Base-by-base conservation (phyloP, 2,797 vertebrate genomes). In the Aphelocoma californica region DNA sequence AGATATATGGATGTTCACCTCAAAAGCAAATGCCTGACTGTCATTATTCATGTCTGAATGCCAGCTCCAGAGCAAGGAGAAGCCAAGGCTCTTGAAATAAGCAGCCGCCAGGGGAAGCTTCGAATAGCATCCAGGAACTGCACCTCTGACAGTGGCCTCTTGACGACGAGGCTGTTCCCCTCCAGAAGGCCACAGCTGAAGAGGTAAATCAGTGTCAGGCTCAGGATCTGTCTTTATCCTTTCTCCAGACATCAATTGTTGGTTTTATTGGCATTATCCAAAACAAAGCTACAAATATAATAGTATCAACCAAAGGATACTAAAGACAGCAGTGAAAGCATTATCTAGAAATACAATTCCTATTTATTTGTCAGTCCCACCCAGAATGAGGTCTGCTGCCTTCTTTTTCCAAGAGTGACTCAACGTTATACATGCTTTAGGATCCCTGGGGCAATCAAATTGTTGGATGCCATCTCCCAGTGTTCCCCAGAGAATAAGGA, bases 1-100 rank as follows among this genome's bases (percentile, higher is more conserved):
- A 93, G 81, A 94, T 94, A 72, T 94, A 85, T 64, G 40, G 51
- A 93, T 80, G 56, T 83, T 94, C 94, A 96, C 91, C 95, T 96
- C 93, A 95, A 95, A 88, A 93, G 53, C 73, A 90, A 95, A 92
- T 73, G 62, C 73, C 87, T 90, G 72, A n/a, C 81, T 92, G 47
- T 86, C 81, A 88, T 95, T 82, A 93, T 42, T 96, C 86, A 93
- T 90, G 88, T 90, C 67, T 80, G 64, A 82, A 92, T 74, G 51
- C 44, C 74, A 96, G 45, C 28, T 88, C 66, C 50, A 66, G 45
- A 81, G 79, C 60, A 81, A 75, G 47, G 28, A 95, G 95, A 96
- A 91, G 36, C 78, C 21, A 56, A 94, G 67, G 74, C 69, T 94
- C 67, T 83, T 67, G 48, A 87, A 96, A 96, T 74, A n/a, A 64